These are phyloP conservation scores for Mactra quadrangularis DNA, from an alignment of 1,140 invertebrate genomes.

Conservation along the genomic window DNA sequence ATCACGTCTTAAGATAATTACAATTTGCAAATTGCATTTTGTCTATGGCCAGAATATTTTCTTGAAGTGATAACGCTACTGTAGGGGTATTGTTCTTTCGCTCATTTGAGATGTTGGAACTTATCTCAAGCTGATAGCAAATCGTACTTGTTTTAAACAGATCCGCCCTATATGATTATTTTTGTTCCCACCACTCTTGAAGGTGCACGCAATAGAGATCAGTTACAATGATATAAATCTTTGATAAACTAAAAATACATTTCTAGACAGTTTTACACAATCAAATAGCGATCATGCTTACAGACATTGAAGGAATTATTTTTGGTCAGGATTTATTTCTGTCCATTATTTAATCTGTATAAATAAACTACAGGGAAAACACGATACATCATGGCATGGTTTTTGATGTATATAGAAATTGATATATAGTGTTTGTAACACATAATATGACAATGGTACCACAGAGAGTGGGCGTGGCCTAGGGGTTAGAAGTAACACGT, in stretches of 20 bases:
- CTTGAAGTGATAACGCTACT: conserved; percentile 37
- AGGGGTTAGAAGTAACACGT: too few relatives aligned
- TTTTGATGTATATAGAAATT: too few relatives aligned
- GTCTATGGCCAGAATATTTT: conserved; percentile 56
- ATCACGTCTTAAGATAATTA: conserved; percentile 63
- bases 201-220: conserved; percentile 51
- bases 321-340: background rate
- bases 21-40: conserved; percentile 65
- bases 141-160: conserved; percentile 61
- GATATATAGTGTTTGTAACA: too few relatives aligned
- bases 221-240: conserved; percentile 51
- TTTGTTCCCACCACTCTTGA: conserved; percentile 30
- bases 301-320: conserved; percentile 37
- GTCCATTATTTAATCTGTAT: too few relatives aligned
- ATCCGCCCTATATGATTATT: conserved; percentile 54
- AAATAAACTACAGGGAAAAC: too few relatives aligned
- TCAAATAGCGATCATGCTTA: conserved; percentile 18
- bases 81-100: conserved; percentile 53
- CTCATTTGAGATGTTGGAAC: conserved; percentile 25
- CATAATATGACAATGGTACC: too few relatives aligned
- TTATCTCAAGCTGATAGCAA: conserved; percentile 51
- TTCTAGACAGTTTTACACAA: conserved; percentile 59
- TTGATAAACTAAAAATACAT: conserved; percentile 52
- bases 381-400: too few relatives aligned
- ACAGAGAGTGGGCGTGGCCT: too few relatives aligned